phyloP scores from a whole-genome alignment of 2,797 vertebrate genomes.

The Amniataba percoides region DNA sequence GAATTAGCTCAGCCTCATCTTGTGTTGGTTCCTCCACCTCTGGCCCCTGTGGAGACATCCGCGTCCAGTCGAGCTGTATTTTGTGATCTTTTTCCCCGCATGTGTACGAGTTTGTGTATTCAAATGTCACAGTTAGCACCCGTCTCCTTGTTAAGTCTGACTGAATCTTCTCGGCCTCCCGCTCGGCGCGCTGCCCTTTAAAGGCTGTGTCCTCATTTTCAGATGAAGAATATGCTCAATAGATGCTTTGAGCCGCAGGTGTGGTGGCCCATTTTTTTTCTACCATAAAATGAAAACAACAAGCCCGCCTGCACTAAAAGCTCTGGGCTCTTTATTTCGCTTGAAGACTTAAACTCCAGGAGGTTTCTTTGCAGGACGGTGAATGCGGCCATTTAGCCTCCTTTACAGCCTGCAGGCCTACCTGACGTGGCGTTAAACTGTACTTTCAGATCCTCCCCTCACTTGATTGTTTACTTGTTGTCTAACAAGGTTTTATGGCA shows the following conservation, averaged over 20 bases:
- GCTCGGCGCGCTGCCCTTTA: background rate
- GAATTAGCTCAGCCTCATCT: background rate
- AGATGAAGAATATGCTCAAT: conserved; percentile 34
- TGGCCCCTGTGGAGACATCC: background rate
- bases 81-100: conserved; percentile 6
- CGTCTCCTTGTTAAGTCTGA: background rate
- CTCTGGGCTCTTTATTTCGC: conserved; percentile 48
- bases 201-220: conserved; percentile 24
- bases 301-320: conserved; percentile 47
- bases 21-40: background rate
- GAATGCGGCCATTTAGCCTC: conserved; percentile 66
- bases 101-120: background rate
- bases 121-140: conserved; percentile 11
- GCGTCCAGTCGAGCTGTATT: background rate
- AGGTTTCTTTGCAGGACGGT: conserved; percentile 64
- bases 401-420: conserved; percentile 72
- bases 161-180: conserved; percentile 13
- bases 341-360: conserved; percentile 68
- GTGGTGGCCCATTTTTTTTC: conserved; percentile 56
- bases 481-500: conserved; percentile 72
- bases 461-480: conserved; percentile 79
- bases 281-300: conserved; percentile 67
- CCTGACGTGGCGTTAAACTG: conserved; percentile 74
- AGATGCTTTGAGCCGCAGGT: conserved; percentile 59
- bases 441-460: conserved; percentile 62